Base-by-base conservation (phyloP, 2,113 vertebrate genomes). In the Mugil cephalus region DNA sequence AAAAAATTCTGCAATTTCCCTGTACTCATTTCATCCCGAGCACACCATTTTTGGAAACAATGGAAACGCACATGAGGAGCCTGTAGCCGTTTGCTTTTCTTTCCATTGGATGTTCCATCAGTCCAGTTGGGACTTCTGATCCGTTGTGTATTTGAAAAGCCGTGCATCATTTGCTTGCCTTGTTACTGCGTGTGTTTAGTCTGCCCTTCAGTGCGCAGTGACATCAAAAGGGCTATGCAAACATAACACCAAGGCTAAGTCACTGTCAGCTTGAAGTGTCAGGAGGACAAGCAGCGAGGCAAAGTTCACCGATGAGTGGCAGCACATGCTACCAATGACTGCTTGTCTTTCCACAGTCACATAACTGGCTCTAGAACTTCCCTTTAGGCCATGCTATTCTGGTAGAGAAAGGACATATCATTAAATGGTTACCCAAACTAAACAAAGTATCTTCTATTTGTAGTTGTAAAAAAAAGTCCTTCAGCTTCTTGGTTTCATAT, bases 181-280 rank as follows among this genome's bases (percentile, higher is more conserved):
- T 91, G 71, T 82, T 67, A 50, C 70, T 81, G 67, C 75, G 36
- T 58, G 82, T 89, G 88, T 93, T 93, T 92, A 91, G 91, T 87
- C 91, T 94, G 70, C 62, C 53, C 71, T 14, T 10, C 7, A 46
- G 43, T 24, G 14, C 15, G 48, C 10, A 6, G 36, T 8, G 68
- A 76, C 46, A 64, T 66, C 21, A 64, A 55, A 45, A 72, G 46
- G 72, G 40, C n/a, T 13, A 51, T 14, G 47, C 55, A 53, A 13
- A 15, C 2, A 47, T 18, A 58, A 51, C 54, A 40, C 21, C 10
- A 34, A 34, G 38, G 35, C 30, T 9, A 35, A 46, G 10, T 68
- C 66, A 15, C 43, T 34, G 60, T 36, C 38, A 21, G 53, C 36
- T 5, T 0, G 11, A 30, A 35, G 18, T 18, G 59, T 59, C 12